These are phyloP conservation scores for Zaprionus tsacasi DNA, from an alignment of 1,140 invertebrate species.

Conservation along the genomic window DNA sequence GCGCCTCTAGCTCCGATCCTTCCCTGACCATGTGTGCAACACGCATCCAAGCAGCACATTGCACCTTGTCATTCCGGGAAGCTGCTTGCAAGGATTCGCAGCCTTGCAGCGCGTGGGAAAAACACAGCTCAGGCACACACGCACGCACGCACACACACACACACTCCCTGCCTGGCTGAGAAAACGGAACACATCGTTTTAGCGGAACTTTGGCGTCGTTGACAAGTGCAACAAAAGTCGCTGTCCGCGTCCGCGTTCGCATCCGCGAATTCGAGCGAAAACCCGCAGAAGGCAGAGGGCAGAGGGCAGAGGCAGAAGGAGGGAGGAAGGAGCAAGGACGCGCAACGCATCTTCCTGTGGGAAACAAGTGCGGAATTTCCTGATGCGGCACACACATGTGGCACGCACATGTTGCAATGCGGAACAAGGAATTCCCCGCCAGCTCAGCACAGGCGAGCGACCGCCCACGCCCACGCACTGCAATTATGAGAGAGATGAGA, in stretches of 20 bases:
- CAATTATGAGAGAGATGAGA: constrained; percentile 28
- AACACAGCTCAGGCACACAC: background rate
- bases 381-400: constrained; percentile 46
- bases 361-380: constrained; percentile 53
- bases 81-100: background rate
- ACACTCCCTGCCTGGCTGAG: background rate
- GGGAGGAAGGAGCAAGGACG: constrained; percentile 40
- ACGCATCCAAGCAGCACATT: background rate
- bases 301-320: background rate
- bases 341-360: constrained; percentile 10
- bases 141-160: background rate
- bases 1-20: too few relatives aligned
- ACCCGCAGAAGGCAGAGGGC: constrained; percentile 34
- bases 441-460: background rate
- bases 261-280: constrained; percentile 43
- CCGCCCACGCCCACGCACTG: constrained; percentile 24
- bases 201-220: constrained; percentile 30
- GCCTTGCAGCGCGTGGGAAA: background rate
- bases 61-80: background rate
- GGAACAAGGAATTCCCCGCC: constrained; percentile 39
- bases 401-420: constrained; percentile 40
- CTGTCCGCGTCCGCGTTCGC: background rate
- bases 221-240: constrained; percentile 51
- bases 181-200: constrained; percentile 1
- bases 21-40: background rate